Evolutionary conservation across 1,140 invertebrate species (phyloP).

Genomic region (Acyrthosiphon pisum): DNA sequence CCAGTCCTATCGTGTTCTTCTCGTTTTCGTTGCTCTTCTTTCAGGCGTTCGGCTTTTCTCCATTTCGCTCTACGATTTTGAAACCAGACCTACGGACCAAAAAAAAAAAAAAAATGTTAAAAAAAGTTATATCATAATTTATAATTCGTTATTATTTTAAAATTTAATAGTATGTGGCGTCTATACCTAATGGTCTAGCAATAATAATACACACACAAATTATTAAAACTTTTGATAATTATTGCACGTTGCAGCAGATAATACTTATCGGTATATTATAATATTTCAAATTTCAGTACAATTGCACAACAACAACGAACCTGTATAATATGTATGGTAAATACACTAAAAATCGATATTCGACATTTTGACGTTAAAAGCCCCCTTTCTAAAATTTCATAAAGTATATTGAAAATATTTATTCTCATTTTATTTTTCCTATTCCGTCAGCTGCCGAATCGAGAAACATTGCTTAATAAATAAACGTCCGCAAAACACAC

Average conservation of each 20-base stretch:
- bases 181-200: too few species aligned
- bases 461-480: background rate
- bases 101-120: background rate
- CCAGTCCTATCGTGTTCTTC: constrained; percentile 70
- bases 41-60: constrained; percentile 88
- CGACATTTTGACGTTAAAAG: background rate
- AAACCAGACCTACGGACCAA: constrained; percentile 82
- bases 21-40: constrained; percentile 86
- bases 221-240: background rate
- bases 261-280: background rate
- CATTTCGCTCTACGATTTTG: constrained; percentile 93
- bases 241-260: background rate
- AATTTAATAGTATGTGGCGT: too few species aligned
- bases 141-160: too few species aligned
- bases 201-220: background rate
- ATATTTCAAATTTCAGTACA: background rate
- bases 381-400: background rate
- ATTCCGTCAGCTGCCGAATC: background rate
- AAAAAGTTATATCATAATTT: too few species aligned
- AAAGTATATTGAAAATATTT: constrained; percentile 10
- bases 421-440: background rate
- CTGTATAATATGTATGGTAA: background rate
- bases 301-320: background rate
- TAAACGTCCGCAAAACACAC: constrained; percentile 25
- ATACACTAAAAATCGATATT: background rate